Percentiles rank a stretch among this genome's conserved stretches.
phyloP scores from a whole-genome alignment of 2,797 vertebrate species.

The Orestias chungarensis region DNA sequence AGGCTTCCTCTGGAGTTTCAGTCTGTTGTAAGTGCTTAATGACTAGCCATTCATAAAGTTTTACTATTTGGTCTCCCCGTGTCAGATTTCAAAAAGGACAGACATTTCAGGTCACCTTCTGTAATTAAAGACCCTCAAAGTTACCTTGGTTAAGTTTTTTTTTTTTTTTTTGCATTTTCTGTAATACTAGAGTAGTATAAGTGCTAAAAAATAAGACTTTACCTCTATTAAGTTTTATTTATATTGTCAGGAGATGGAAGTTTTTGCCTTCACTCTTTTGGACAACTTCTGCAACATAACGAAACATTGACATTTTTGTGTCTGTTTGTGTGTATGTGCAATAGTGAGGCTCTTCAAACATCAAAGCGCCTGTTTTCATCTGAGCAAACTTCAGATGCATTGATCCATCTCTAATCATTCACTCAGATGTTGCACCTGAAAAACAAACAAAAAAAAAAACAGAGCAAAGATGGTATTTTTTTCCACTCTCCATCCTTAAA shows the following conservation, averaged over 20 bases:
- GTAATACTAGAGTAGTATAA: conserved; percentile 60
- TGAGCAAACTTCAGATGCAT: conserved; percentile 15
- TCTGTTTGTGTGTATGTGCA: not conserved
- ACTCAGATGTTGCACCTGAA: conserved; percentile 26
- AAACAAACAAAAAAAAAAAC: conserved; percentile 31
- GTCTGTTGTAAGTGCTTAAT: conserved; percentile 32
- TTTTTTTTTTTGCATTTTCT: conserved; percentile 50
- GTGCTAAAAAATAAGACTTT: conserved; percentile 36
- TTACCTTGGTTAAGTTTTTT: conserved; percentile 62
- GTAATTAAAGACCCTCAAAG: conserved; percentile 60
- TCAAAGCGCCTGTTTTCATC: conserved; percentile 45
- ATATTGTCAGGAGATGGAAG: conserved; percentile 29
- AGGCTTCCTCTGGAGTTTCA: conserved; percentile 23
- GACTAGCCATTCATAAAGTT: conserved; percentile 50
- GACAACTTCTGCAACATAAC: conserved; percentile 8
- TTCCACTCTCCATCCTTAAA: conserved; percentile 9
- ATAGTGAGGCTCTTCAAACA: conserved; percentile 30
- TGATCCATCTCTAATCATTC: conserved; percentile 47
- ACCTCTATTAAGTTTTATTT: conserved; percentile 41
- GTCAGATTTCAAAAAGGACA: conserved; percentile 6
- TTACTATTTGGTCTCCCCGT: conserved; percentile 34
- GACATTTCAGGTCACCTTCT: conserved; percentile 28
- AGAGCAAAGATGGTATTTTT: conserved; percentile 12
- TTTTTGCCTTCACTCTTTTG: conserved; percentile 5
- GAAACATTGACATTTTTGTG: not conserved